Evolutionary conservation across 2,797 vertebrate species (phyloP).

Genomic region (Muscicapa striata): DNA sequence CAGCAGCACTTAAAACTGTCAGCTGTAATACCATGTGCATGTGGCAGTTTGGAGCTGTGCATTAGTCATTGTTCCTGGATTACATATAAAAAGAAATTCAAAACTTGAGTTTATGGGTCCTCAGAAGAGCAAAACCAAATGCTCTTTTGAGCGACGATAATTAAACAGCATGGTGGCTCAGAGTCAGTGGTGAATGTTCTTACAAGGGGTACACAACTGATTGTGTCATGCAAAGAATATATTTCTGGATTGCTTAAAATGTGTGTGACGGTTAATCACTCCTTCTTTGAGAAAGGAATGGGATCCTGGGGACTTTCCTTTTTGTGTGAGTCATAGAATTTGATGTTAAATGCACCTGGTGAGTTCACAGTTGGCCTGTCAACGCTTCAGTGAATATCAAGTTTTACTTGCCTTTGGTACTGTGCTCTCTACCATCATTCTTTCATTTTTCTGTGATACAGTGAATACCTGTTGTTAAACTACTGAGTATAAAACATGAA

Average conservation of each 20-base stretch:
- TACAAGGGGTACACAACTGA: background rate
- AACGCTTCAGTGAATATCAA: background rate
- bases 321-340: background rate
- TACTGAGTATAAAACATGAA: background rate
- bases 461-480: background rate
- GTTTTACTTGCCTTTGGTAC: background rate
- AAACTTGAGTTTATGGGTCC: background rate
- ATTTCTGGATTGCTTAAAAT: background rate
- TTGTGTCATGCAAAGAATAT: background rate
- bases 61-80: background rate
- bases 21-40: background rate
- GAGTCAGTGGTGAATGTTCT: background rate
- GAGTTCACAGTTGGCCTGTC: background rate
- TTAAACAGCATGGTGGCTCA: background rate
- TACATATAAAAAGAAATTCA: background rate
- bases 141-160: background rate
- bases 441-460: background rate
- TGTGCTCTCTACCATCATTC: background rate
- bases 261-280: background rate
- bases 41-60: background rate
- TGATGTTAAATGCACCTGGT: background rate
- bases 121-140: background rate
- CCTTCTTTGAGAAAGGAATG: background rate
- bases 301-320: background rate
- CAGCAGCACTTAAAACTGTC: background rate